phyloP scores from a whole-genome alignment of 2,888 invertebrate genomes.

The Drosophila yooni region DNA sequence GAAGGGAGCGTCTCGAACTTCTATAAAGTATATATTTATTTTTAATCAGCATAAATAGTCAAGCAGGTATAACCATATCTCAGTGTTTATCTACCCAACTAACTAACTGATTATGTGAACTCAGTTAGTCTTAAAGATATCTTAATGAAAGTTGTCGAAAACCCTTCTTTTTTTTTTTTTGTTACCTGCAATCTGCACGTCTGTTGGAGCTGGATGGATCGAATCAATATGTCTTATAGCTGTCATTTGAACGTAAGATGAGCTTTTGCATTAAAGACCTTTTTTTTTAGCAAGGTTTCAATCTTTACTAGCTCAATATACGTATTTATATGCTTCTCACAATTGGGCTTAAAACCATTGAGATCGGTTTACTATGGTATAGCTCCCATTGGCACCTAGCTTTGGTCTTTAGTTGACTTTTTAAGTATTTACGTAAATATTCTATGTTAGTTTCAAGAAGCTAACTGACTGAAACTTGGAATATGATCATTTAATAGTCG shows the following conservation, averaged over 20 bases:
- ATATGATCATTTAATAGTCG: neutral
- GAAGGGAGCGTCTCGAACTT: neutral
- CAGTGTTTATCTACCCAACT: neutral
- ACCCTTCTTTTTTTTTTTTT: too few relatives aligned
- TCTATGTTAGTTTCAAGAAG: neutral
- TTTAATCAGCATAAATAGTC: neutral
- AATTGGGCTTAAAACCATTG: too few relatives aligned
- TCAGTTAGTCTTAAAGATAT: neutral
- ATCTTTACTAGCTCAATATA: too few relatives aligned
- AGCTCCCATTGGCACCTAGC: neutral
- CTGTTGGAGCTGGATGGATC: too few relatives aligned
- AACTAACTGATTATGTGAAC: neutral
- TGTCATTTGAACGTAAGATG: too few relatives aligned
- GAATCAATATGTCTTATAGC: too few relatives aligned
- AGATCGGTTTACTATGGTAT: neutral
- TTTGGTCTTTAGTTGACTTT: neutral
- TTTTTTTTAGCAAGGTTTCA: neutral
- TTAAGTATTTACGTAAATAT: neutral
- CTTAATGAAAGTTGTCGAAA: neutral
- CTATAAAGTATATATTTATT: neutral
- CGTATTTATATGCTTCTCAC: too few relatives aligned
- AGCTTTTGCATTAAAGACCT: too few relatives aligned
- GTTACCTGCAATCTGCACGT: too few relatives aligned
- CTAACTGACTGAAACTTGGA: neutral
- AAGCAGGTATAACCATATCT: neutral